A percentile compares a stretch with the other conserved stretches of the same genome.
phyloP scores from a whole-genome alignment of 2,113 vertebrate species.

The Oreochromis spilurus region DNA sequence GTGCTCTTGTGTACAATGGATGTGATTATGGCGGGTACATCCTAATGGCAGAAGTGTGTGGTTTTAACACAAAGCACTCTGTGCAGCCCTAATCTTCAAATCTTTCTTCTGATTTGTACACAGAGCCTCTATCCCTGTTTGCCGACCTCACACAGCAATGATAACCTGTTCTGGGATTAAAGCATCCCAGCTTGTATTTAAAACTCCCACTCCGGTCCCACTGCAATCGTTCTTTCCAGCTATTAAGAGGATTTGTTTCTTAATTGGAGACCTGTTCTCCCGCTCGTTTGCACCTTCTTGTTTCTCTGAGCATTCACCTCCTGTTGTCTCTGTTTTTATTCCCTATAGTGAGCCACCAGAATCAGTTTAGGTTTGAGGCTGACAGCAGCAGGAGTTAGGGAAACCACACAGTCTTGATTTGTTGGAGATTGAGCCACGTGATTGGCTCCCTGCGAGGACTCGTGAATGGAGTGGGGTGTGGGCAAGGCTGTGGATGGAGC shows the following conservation, averaged over 20 bases:
- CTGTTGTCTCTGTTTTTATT: background rate
- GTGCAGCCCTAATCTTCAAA: background rate
- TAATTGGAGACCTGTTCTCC: background rate
- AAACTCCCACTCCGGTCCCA: background rate
- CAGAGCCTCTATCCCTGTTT: background rate
- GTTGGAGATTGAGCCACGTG: background rate
- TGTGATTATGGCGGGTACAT: background rate
- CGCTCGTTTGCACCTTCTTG: background rate
- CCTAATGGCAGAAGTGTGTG: background rate
- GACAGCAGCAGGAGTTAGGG: background rate
- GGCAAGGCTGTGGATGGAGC: background rate
- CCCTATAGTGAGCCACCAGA: conserved; percentile 67
- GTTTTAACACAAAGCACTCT: background rate
- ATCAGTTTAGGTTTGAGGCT: conserved; percentile 38
- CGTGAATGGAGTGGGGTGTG: conserved; percentile 1
- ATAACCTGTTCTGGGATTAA: background rate
- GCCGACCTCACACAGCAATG: background rate
- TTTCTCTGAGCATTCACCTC: background rate
- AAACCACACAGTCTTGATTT: background rate
- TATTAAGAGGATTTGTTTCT: conserved; percentile 3
- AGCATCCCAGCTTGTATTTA: background rate
- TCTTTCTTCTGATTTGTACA: background rate
- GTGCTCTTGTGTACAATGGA: background rate
- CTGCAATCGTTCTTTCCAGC: background rate
- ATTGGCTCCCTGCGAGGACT: background rate